Base-by-base conservation (phyloP, 1,140 invertebrate genomes). In the Conopomorpha cramerella region DNA sequence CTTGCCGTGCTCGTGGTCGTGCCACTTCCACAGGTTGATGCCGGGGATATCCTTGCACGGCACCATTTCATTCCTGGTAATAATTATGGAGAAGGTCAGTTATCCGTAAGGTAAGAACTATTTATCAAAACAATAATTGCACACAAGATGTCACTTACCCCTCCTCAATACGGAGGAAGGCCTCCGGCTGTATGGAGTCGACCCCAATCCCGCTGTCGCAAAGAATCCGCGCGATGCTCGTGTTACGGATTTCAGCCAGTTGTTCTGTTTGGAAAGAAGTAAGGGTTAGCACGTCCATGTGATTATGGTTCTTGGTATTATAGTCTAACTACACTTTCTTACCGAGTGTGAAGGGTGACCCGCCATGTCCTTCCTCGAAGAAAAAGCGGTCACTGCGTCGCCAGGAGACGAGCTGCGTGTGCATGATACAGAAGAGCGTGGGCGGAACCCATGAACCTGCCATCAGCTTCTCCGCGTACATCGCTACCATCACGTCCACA, bases 191-290 rank as follows among this genome's bases (percentile, higher is more conserved):
- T 16, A 55, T 37, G 0, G 27, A 11, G 7, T 40, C 39, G 3
- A 55, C 38, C 4, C 37, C 68, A 49, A 94, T 91, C 61, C 89
- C 82, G 60, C 93, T 94, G 40, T 91, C 84, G 61, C 94, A 96
- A 25, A 95, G 73, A 0, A 94, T 72, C 50, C 91, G 87, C 0
- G 91, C 81, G 16, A 96, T 55, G 0, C 86, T 90, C 1, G 84
- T 82, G 55, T 91, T 91, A n/a, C 91, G 74, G 13, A 96, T 84
- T 62, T 94, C 90, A 0, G 82, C 82, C 14, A 96, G 54, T 65
- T 96, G 93, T 7, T 82, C 82, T 64, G n/a, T n/a, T n/a, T n/a
- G n/a, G n/a, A 38, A 14, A 45, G 38, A 43, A 30, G 34, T 10
- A 16, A 18, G 15, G 39, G 19, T 27, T 18, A 39, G n/a, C n/a